Evolutionary conservation across 2,888 invertebrate species (phyloP), one percentile per base, ranked within the genome.

Genomic region (Cylloceria caligata): DNA sequence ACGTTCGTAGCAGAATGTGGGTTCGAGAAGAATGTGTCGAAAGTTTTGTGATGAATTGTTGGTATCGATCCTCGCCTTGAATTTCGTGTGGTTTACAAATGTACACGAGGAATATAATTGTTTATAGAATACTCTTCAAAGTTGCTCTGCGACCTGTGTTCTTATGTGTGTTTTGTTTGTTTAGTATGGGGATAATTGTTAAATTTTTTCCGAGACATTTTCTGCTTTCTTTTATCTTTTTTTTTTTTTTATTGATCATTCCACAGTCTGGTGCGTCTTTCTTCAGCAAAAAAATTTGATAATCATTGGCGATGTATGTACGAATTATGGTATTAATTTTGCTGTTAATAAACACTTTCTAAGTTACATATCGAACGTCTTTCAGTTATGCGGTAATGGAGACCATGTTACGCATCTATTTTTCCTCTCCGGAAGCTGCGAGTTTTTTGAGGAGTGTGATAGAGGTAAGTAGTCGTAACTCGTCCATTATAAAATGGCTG

Each of bases 401-500:
- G 13, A 13, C 27, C 11, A 30, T 24, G n/a, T 52, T 24, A 11
- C 49, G 24, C 3, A 24, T 21, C n/a, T n/a, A n/a, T n/a, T n/a
- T n/a, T n/a, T n/a, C n/a, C n/a, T n/a, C n/a, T n/a, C n/a, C n/a
- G n/a, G n/a, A n/a, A 52, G 11, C 1, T 6, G 24, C 21, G 57
- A 55, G 42, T 21, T 45, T 9, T 55, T 36, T 16, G 24, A 74
- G 68, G 52, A 24, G 4, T 27, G 16, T 47, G 30, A 60, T 52
- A 30, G 72, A 83, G 71, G 34, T 62, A 74, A 75, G 21, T 67
- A 27, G 27, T 79, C 36, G 62, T 21, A 19, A 30, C 62, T 73
- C 80, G 75, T 90, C 92, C 92, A 92, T 92, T 92, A 91, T 90
- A 92, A 92, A 92, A 92, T 92, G 92, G 92, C 90, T 92, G 90